These are phyloP conservation scores for Plectrocnemia conspersa DNA, from an alignment of 1,140 invertebrate species.

Conservation along the genomic window DNA sequence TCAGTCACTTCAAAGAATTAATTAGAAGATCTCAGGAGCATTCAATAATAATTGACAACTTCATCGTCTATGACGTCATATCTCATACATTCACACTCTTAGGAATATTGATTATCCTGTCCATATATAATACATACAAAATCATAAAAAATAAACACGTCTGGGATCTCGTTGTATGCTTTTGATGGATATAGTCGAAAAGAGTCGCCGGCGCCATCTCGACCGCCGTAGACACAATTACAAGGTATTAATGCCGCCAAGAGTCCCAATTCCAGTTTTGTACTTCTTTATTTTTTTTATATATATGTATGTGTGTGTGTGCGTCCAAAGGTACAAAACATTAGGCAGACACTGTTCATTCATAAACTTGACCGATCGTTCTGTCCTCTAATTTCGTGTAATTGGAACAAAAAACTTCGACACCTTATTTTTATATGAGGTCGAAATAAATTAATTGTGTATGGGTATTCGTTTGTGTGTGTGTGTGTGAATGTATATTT, in stretches of 20 bases:
- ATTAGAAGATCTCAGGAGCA: too few relatives aligned
- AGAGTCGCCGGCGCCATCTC: slow-evolving; percentile 11
- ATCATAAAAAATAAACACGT: too few relatives aligned
- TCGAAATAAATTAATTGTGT: slow-evolving; percentile 23
- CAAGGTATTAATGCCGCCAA: slow-evolving; percentile 16
- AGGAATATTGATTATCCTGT: too few relatives aligned
- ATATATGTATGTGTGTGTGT: background rate
- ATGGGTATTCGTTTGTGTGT: too few relatives aligned
- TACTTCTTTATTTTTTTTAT: slow-evolving; percentile 14
- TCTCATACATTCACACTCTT: too few relatives aligned
- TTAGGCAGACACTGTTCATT: slow-evolving; percentile 18
- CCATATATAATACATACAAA: too few relatives aligned
- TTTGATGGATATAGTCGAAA: too few relatives aligned
- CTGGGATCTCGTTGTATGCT: too few relatives aligned
- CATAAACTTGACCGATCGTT: slow-evolving; percentile 25
- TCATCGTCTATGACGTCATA: too few relatives aligned
- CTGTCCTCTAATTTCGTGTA: slow-evolving; percentile 15
- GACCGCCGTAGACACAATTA: slow-evolving; percentile 16
- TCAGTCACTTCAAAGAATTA: too few relatives aligned
- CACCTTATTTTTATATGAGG: slow-evolving; percentile 15
- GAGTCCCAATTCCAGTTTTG: slow-evolving; percentile 1
- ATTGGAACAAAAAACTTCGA: slow-evolving; percentile 16
- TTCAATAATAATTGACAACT: too few relatives aligned
- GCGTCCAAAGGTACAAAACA: slow-evolving; percentile 13
- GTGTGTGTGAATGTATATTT: too few relatives aligned